phyloP scores from a whole-genome alignment of 1,140 invertebrate genomes.

The Atopsyche davidsoni region DNA sequence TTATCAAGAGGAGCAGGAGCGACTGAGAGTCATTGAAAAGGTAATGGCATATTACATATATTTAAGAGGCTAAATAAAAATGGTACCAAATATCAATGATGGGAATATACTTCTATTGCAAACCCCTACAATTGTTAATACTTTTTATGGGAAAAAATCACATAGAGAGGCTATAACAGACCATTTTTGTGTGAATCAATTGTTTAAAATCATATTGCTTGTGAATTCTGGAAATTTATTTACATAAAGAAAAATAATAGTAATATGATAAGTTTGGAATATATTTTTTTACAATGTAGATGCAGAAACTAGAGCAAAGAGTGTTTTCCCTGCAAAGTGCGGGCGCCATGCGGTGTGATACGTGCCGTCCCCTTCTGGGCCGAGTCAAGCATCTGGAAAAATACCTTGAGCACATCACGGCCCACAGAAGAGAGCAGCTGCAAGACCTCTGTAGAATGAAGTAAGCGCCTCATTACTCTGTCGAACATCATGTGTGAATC shows the following conservation, averaged over 20 bases:
- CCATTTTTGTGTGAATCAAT: too few species aligned
- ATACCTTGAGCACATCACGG: constrained; percentile 49
- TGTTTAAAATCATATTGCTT: too few species aligned
- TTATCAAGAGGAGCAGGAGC: constrained; percentile 53
- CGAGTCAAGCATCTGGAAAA: constrained; percentile 54
- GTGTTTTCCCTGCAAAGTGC: constrained; percentile 62
- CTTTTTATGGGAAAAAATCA: not conserved
- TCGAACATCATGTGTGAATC: too few species aligned
- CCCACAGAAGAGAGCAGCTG: constrained; percentile 61
- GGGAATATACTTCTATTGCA: not conserved
- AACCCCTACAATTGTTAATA: constrained; percentile 8
- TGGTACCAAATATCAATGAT: too few species aligned
- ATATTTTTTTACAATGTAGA: too few species aligned
- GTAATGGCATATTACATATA: too few species aligned
- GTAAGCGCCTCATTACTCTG: too few species aligned
- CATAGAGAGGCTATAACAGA: too few species aligned
- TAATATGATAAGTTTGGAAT: too few species aligned
- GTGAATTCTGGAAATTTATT: too few species aligned
- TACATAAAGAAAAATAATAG: too few species aligned
- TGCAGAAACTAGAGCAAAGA: constrained; percentile 63
- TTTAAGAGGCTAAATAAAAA: not conserved
- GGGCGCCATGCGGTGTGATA: constrained; percentile 58
- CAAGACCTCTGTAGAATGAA: constrained; percentile 74
- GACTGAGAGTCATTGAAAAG: constrained; percentile 56
- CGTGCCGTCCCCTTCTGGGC: constrained; percentile 56